These are phyloP conservation scores for Cerastis rubricosa DNA, from an alignment of 2,888 invertebrate species.

Conservation along the genomic window DNA sequence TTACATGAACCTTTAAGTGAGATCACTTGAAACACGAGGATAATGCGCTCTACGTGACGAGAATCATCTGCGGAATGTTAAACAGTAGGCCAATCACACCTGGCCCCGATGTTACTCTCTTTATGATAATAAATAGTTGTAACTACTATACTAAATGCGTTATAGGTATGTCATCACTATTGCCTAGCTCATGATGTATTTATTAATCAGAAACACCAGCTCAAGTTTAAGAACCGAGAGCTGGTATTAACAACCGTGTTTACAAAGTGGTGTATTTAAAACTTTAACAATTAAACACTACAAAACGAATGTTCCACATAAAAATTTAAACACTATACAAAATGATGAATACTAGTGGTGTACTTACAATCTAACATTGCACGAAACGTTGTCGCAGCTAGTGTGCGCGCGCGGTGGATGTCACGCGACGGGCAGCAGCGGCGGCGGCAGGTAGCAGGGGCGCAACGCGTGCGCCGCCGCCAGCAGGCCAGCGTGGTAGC, in stretches of 20 bases:
- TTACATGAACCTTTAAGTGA: constrained; percentile 78
- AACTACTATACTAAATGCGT: constrained; percentile 70
- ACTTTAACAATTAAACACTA: constrained; percentile 60
- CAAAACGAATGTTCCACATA: constrained; percentile 52
- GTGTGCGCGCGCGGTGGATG: constrained; percentile 75
- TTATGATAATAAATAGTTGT: constrained; percentile 59
- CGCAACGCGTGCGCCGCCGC: constrained; percentile 85
- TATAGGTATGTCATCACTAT: constrained; percentile 47
- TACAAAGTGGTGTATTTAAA: constrained; percentile 34
- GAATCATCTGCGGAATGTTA: constrained; percentile 57
- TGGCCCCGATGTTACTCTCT: constrained; percentile 59
- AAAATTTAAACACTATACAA: constrained; percentile 64
- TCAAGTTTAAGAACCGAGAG: constrained; percentile 11
- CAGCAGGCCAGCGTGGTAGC: constrained; percentile 51
- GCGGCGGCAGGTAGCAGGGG: constrained; percentile 87
- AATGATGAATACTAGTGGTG: constrained; percentile 73
- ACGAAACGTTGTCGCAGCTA: constrained; percentile 81
- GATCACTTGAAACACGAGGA: constrained; percentile 78
- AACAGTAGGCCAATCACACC: constrained; percentile 59
- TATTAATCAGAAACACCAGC: constrained; percentile 29
- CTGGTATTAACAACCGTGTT: constrained; percentile 19
- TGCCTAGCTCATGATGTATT: constrained; percentile 27
- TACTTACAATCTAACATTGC: constrained; percentile 91
- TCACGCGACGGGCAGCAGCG: constrained; percentile 88
- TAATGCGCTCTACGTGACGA: constrained; percentile 49